phyloP scores from a whole-genome alignment of 2,113 vertebrate genomes.

The Podarcis cretensis region DNA sequence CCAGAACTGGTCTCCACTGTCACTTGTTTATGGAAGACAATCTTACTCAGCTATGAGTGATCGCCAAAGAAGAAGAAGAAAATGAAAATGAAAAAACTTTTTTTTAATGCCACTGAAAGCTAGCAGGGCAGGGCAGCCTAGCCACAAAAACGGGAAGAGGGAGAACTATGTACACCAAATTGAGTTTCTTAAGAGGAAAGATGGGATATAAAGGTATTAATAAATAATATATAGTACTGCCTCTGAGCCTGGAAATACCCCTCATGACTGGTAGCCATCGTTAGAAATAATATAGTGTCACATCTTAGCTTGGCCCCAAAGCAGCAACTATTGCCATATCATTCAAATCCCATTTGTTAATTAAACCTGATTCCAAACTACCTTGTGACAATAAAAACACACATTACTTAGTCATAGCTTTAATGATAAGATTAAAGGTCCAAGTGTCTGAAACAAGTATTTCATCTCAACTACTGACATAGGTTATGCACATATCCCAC shows the following conservation, averaged over 20 bases:
- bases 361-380: background rate
- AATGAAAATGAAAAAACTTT: too few species aligned
- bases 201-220: too few species aligned
- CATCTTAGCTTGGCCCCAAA: background rate
- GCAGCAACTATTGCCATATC: background rate
- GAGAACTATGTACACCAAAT: too few species aligned
- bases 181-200: too few species aligned
- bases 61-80: too few species aligned
- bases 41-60: too few species aligned
- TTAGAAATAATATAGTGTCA: background rate
- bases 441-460: background rate
- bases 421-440: conserved; percentile 30
- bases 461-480: background rate
- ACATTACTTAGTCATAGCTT: background rate
- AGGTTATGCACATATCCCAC: accelerated
- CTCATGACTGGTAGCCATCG: background rate
- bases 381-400: background rate
- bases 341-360: background rate
- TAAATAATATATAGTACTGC: too few species aligned
- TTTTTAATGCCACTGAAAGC: too few species aligned
- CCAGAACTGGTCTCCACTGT: too few species aligned
- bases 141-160: too few species aligned
- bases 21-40: too few species aligned
- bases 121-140: too few species aligned
- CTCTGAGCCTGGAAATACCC: background rate